Evolutionary conservation across 2,888 invertebrate genomes (phyloP).

Genomic region (Oconnorella tubifera): DNA sequence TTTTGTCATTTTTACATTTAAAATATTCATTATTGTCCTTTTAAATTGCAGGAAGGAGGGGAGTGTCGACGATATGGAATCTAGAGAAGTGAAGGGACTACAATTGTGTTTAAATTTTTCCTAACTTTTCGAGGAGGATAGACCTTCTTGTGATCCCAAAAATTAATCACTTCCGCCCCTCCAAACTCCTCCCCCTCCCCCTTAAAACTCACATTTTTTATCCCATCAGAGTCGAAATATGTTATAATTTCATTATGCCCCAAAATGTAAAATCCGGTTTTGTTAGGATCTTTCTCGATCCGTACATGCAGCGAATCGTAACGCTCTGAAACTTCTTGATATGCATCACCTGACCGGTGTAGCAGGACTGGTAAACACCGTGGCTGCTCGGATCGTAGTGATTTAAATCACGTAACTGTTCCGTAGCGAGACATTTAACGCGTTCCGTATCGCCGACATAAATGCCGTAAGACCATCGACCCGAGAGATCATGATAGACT

Average conservation of each 20-base stretch:
- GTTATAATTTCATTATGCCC: conserved; percentile 13
- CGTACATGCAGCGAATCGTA: conserved; percentile 20
- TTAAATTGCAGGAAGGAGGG: too few relatives aligned
- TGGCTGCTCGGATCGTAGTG: conserved; percentile 13
- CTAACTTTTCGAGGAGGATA: too few relatives aligned
- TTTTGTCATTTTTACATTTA: too few relatives aligned
- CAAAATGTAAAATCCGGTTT: conserved; percentile 24
- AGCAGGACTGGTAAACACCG: conserved; percentile 23
- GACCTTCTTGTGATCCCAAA: too few relatives aligned
- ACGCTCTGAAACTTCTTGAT: conserved; percentile 13
- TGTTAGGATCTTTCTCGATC: conserved; percentile 14
- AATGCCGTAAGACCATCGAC: conserved; percentile 20
- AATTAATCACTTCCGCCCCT: too few relatives aligned
- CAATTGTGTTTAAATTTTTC: too few relatives aligned
- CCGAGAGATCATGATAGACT: conserved; percentile 20
- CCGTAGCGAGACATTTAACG: conserved; percentile 22
- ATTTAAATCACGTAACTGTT: conserved; percentile 16
- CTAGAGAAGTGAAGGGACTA: too few relatives aligned
- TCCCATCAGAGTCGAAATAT: too few relatives aligned
- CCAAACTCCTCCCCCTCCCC: too few relatives aligned
- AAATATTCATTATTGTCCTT: too few relatives aligned
- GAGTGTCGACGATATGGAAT: too few relatives aligned
- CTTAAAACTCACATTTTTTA: too few relatives aligned
- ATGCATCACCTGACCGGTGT: conserved; percentile 13
- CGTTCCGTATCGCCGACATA: conserved; percentile 12